These are phyloP conservation scores for Phrynocephalus versicolor DNA, from an alignment of 2,113 vertebrate species.

Conservation along the genomic window DNA sequence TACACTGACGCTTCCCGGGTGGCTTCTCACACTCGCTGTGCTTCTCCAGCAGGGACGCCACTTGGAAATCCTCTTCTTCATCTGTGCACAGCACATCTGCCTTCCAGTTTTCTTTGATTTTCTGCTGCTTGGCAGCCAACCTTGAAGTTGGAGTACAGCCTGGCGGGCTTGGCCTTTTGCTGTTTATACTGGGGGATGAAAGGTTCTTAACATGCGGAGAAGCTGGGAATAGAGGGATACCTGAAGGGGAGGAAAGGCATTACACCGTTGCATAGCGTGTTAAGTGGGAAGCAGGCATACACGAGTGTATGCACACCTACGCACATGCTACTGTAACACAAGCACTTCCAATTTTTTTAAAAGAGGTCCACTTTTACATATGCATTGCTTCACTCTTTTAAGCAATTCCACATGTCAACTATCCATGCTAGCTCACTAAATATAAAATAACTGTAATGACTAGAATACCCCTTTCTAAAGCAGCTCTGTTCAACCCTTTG, in stretches of 20 bases:
- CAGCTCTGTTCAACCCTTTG: background rate
- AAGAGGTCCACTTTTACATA: constrained; percentile 74
- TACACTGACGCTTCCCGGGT: constrained; percentile 98
- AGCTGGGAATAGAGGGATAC: constrained; percentile 73
- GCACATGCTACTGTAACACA: constrained; percentile 71
- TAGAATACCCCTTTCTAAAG: background rate
- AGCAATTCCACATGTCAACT: constrained; percentile 66
- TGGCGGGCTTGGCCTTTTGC: constrained; percentile 82
- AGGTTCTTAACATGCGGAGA: constrained; percentile 79
- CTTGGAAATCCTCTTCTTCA: constrained; percentile 81
- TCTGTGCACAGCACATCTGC: constrained; percentile 80
- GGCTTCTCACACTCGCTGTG: constrained; percentile 93
- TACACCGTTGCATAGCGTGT: constrained; percentile 70
- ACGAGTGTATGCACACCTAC: constrained; percentile 34
- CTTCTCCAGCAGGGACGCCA: constrained; percentile 84
- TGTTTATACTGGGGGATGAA: constrained; percentile 79
- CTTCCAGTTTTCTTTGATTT: constrained; percentile 88
- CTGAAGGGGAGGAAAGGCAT: constrained; percentile 77
- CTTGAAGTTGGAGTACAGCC: constrained; percentile 80
- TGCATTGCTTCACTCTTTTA: constrained; percentile 77
- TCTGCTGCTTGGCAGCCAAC: constrained; percentile 87
- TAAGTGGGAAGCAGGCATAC: constrained; percentile 63
- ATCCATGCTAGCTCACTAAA: constrained; percentile 61
- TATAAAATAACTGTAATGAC: constrained; percentile 30
- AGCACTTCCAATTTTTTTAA: constrained; percentile 71